These are phyloP conservation scores for Cyclophora punctaria DNA, from an alignment of 2,888 invertebrate genomes.

Conservation along the genomic window DNA sequence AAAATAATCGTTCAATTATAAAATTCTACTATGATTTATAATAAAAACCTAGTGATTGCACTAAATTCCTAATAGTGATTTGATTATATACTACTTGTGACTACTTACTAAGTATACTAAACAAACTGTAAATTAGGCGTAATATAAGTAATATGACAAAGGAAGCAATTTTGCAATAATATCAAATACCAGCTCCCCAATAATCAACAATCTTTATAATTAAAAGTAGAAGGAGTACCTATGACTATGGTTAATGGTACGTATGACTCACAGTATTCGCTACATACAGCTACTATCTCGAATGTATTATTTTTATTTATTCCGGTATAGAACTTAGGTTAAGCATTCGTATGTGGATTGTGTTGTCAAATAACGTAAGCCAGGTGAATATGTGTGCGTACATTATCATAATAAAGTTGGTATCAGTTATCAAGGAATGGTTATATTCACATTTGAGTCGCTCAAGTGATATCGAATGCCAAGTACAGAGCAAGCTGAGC, in stretches of 20 bases:
- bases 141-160: constrained; percentile 25
- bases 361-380: constrained; percentile 33
- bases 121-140: constrained; percentile 2
- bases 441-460: constrained; percentile 42
- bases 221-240: neutral
- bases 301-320: constrained; percentile 28
- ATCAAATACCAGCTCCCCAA: constrained; percentile 25
- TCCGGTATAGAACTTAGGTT: constrained; percentile 28
- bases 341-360: constrained; percentile 19
- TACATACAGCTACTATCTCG: constrained; percentile 19
- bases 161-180: constrained; percentile 30
- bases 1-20: constrained; percentile 21
- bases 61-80: neutral
- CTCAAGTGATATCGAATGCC: constrained; percentile 60
- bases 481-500: constrained; percentile 61
- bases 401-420: constrained; percentile 40
- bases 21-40: constrained; percentile 15
- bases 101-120: neutral
- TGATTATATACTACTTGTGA: neutral
- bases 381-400: constrained; percentile 39
- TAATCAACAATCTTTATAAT: constrained; percentile 4
- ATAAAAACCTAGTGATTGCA: constrained; percentile 7
- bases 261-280: constrained; percentile 39
- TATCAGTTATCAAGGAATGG: constrained; percentile 43
- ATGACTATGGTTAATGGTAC: constrained; percentile 4